Conservation (phyloP, 2,888 invertebrate species). For the Stenurella melanura region DNA sequence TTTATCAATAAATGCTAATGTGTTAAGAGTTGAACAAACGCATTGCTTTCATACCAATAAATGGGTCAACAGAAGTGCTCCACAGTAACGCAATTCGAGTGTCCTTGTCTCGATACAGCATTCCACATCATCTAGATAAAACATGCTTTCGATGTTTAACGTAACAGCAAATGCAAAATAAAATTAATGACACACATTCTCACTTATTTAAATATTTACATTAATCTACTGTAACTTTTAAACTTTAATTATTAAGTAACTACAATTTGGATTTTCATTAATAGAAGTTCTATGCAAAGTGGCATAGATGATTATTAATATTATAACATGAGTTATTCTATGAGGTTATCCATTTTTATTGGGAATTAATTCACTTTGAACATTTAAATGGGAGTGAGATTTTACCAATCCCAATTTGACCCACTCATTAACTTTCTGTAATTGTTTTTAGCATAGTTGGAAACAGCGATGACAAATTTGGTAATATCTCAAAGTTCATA, state of each 20-base stretch:
- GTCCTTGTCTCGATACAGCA: constrained; percentile 32
- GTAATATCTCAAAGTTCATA: too few species aligned
- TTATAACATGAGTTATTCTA: too few species aligned
- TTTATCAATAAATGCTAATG: constrained; percentile 18
- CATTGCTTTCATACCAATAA: constrained; percentile 9
- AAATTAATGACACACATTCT: constrained; percentile 13
- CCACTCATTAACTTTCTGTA: too few species aligned
- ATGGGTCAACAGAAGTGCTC: constrained; percentile 17
- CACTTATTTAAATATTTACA: constrained; percentile 17
- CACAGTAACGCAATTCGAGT: constrained; percentile 21
- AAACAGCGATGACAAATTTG: too few species aligned
- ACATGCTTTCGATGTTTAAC: constrained; percentile 23
- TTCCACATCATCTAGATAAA: constrained; percentile 27
- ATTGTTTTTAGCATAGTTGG: too few species aligned
- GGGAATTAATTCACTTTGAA: too few species aligned
- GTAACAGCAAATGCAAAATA: not conserved
- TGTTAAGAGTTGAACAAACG: constrained; percentile 25
- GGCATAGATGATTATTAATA: too few species aligned
- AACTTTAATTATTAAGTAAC: not conserved
- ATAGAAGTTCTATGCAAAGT: too few species aligned
- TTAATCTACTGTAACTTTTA: not conserved
- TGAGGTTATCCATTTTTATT: too few species aligned
- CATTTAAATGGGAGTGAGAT: too few species aligned
- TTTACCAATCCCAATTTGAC: too few species aligned
- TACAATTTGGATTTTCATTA: too few species aligned